Base-by-base conservation (phyloP, 2,113 vertebrate genomes). In the Phodopus roborovskii region DNA sequence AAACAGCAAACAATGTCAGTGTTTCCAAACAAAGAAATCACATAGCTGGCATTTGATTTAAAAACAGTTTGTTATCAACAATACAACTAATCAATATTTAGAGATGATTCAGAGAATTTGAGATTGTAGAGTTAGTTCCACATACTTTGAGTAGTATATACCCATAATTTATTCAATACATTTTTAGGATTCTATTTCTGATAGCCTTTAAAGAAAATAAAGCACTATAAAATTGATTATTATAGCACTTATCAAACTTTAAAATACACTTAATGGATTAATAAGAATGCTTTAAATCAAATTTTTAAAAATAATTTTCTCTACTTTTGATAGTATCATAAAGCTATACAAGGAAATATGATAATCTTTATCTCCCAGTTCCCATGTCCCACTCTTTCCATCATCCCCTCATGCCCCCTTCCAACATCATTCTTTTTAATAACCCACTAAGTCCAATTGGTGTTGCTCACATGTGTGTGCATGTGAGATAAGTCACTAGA, bases 51-150 rank as follows among this genome's bases (percentile, higher is more conserved):
- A 92, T 94, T 71, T 90, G 20, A 62, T 95, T 93, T 92, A 95
- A 90, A 97, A 53, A 48, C 39, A 84, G 85, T 95, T 97, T 91
- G 6, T 83, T 77, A 94, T 91, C 82, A 62, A 79, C 58, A 87
- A 17, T 79, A 84, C 1, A 71, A 82, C 39, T 95, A 92, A 94
- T 97, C 88, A 90, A 92, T 96, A 90, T 84, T 92, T 88, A 95
- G 68, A 94, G 94, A 84, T 45, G 17, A 68, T 81, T 66, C 26
- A 79, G 88, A 48, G 88, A 73, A 16, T 86, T 7, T 84, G 56
- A 91, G 71, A 90, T 86, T 0, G 48, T 19, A 60, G 5, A 53
- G 9, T 58, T 28, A 82, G 13, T 88, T 95, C 70, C 90, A n/a
- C 93, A 75, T 62, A 92, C n/a, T 94, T 60, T 79, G 90, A 71